Evolutionary conservation across 2,113 vertebrate genomes (phyloP).

Genomic region (Cryptomyrus ogoouensis): DNA sequence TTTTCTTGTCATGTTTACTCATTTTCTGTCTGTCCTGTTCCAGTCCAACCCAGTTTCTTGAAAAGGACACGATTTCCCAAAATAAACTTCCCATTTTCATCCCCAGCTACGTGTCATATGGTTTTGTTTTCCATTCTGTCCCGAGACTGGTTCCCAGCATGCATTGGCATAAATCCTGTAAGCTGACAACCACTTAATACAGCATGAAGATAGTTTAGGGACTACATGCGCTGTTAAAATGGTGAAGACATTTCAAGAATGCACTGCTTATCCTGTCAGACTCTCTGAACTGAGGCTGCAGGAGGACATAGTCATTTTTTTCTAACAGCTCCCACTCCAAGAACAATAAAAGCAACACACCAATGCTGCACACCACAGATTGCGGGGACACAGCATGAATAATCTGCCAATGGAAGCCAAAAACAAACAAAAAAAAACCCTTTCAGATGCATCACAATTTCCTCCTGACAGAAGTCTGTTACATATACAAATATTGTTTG

Average conservation of each 20-base stretch:
- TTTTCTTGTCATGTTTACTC: not conserved
- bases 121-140: not conserved
- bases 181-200: slow-evolving; percentile 2
- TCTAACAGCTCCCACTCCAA: not conserved
- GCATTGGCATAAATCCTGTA: not conserved
- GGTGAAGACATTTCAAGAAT: not conserved
- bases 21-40: not conserved
- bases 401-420: not conserved
- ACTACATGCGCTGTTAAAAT: not conserved
- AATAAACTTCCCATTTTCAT: not conserved
- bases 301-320: not conserved
- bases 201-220: not conserved
- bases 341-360: not conserved
- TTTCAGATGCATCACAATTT: not conserved
- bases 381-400: not conserved
- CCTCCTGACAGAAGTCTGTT: not conserved
- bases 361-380: not conserved
- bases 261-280: not conserved
- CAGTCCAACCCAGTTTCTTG: not conserved
- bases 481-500: not conserved
- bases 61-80: not conserved
- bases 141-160: not conserved
- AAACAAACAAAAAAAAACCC: not conserved
- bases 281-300: not conserved
- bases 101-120: not conserved